Percentiles rank a stretch among this genome's conserved stretches.
phyloP scores from a whole-genome alignment of 2,888 invertebrate species.

The Arctia plantaginis region DNA sequence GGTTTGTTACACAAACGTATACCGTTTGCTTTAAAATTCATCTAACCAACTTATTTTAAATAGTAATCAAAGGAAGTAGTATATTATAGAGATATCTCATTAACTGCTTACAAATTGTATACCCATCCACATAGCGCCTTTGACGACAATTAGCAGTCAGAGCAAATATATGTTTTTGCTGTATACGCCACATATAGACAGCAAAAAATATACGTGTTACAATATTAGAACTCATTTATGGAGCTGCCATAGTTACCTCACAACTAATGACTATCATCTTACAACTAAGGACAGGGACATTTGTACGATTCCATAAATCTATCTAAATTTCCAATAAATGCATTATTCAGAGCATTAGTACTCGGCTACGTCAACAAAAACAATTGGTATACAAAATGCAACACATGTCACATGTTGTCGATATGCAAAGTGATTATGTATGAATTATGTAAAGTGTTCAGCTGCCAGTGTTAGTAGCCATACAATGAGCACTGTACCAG shows the following conservation, averaged over 20 bases:
- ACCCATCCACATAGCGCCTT: neutral
- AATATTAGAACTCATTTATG: neutral
- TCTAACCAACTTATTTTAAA: neutral
- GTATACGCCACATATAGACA: neutral
- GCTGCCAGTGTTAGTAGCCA: slow-evolving; percentile 61
- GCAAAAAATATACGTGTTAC: slow-evolving; percentile 5
- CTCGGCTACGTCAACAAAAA: slow-evolving; percentile 44
- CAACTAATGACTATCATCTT: neutral
- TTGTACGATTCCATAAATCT: slow-evolving; percentile 7
- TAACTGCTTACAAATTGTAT: neutral
- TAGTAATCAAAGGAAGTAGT: neutral
- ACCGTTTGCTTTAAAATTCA: neutral
- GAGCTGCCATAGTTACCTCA: neutral
- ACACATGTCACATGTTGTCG: slow-evolving; percentile 80
- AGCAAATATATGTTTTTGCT: neutral
- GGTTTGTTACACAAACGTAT: neutral
- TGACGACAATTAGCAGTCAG: slow-evolving; percentile 4
- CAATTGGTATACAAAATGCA: slow-evolving; percentile 63
- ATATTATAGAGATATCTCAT: neutral
- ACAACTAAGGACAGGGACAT: slow-evolving; percentile 3
- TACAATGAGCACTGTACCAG: slow-evolving; percentile 63
- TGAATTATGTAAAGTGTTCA: slow-evolving; percentile 81
- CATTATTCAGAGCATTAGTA: slow-evolving; percentile 30
- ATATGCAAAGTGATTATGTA: slow-evolving; percentile 79
- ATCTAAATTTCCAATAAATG: slow-evolving; percentile 18